Conservation (phyloP, 2,113 vertebrate genomes). For the Cromileptes altivelis region DNA sequence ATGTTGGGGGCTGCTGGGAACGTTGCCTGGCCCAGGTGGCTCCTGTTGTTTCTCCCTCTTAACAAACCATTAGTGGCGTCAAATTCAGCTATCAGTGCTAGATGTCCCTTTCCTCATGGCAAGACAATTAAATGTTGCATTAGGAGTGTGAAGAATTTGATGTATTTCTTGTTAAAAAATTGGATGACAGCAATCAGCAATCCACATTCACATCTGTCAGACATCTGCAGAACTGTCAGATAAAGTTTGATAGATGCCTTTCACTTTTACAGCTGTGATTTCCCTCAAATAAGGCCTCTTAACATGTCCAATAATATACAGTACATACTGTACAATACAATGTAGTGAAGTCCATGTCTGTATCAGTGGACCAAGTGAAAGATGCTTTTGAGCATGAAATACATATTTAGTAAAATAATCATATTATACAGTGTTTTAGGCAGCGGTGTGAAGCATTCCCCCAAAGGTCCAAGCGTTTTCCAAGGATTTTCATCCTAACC, state of each 20-base stretch:
- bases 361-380: neutral
- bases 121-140: constrained; percentile 74
- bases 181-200: constrained; percentile 54
- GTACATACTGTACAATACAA: neutral
- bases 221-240: constrained; percentile 62
- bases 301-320: neutral
- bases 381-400: neutral
- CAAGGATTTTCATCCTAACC: constrained; percentile 29
- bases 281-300: neutral
- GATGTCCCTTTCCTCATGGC: constrained; percentile 63
- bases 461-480: constrained; percentile 13
- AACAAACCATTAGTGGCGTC: constrained; percentile 74
- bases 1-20: constrained; percentile 57
- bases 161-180: constrained; percentile 75
- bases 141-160: constrained; percentile 37
- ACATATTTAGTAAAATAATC: constrained; percentile 3
- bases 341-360: neutral
- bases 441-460: neutral
- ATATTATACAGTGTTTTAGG: neutral
- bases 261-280: neutral
- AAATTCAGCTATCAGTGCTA: constrained; percentile 67
- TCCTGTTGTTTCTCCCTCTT: constrained; percentile 59
- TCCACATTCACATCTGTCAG: constrained; percentile 63
- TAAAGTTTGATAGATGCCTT: constrained; percentile 10
- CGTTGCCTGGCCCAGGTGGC: constrained; percentile 54